Base-by-base conservation (phyloP, 2,888 invertebrate genomes). In the Polymixis flavicincta region DNA sequence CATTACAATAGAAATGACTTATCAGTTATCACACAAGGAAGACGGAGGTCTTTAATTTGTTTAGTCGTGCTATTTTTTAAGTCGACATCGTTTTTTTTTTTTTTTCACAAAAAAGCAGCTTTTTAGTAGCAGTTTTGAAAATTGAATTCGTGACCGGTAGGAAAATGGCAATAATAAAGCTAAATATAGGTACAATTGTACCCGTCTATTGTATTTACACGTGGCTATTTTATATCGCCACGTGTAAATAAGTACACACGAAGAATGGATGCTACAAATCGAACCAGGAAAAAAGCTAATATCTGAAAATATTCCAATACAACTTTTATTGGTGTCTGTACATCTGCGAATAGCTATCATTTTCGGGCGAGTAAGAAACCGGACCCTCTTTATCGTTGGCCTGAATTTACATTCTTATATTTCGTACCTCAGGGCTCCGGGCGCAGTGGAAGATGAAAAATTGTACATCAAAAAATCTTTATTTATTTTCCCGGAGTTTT, bases 351-450 rank as follows among this genome's bases (percentile, higher is more conserved):
- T 64, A 81, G 78, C 83, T 79, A 87, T 87, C 85, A 83, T 87
- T 86, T 85, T 80, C 76, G 80, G 84, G 77, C 85, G 81, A 80
- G 76, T 70, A 76, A 85, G 84, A 71, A 80, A 71, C 85, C 80
- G 88, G 87, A 88, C 87, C 82, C 84, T 80, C 64, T 78, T 82
- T 87, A 87, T 88, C 87, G 82, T 61, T 78, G 79, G 60, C 82
- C 83, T 55, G 79, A 88, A 90, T 90, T 90, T 90, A 88, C 89
- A 90, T 90, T 84, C 84, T 65, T 79, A 63, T 48, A 57, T 76
- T 90, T 85, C 83, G 82, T 83, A 83, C 86, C 85, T 84, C 77
- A 72, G 64, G 78, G 74, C 73, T 25, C 67, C 60, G 63, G 64
- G 52, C 68, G 63, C 64, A 74, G 73, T 66, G 71, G 73, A 87